Evolutionary conservation across 2,888 invertebrate species (phyloP), one percentile per base, ranked within the genome.

Genomic region (Hypena proboscidalis): DNA sequence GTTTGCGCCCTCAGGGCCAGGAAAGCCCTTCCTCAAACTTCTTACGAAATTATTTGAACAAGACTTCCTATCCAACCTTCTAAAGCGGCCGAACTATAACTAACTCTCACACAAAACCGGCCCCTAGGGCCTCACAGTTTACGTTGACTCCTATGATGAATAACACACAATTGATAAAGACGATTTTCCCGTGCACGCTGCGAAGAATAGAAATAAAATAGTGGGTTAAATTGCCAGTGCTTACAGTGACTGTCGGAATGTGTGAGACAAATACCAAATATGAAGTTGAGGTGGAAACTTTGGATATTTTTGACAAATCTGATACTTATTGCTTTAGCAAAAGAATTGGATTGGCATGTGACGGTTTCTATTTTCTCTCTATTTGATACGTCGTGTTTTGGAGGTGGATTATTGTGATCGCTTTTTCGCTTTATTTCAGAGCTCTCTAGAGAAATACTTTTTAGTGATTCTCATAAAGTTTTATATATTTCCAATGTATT

Each of bases 11-110:
- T 71, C 46, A 63, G 80, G 83, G 75, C 71, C 53, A 67, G 54
- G 63, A 74, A 78, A 83, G 77, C 80, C 85, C 81, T 82, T 77
- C 74, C 72, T 74, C 74, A 77, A 86, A 83, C 78, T 86, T 83
- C 80, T 82, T 82, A 80, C 81, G 58, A 85, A 85, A 87, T 88
- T 87, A 85, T 88, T 86, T 83, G 82, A 83, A 83, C 83, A 81
- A 80, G 79, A 56, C 57, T 61, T 53, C 41, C 48, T 35, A 58
- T 41, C 35, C 64, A 32, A 56, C 61, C 53, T 56, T 64, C 58
- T 65, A 55, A 59, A 69, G 52, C 41, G 60, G 44, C 56, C 50
- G 44, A 64, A 64, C 55, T 64, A 60, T 56, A 63, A 58, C 46
- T 64, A 31, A 50, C 37, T 53, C 55, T 52, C 69, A 77, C 55